Percentiles rank a stretch among this genome's conserved stretches.
Conservation (phyloP, 92 coral and sea anemone genomes). For the Phenganax stokvisi region DNA sequence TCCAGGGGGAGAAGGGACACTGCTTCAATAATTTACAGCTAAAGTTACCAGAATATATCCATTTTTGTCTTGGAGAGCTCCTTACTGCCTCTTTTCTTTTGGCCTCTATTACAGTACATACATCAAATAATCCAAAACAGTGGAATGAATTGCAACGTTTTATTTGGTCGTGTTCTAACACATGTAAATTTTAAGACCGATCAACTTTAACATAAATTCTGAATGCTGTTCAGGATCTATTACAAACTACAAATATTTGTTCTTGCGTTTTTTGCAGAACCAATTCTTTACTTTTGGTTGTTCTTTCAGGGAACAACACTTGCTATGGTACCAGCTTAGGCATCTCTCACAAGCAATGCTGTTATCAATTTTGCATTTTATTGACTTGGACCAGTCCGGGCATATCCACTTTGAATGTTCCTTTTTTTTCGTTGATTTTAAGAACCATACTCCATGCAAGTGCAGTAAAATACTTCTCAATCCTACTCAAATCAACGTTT, state of each 20-base stretch:
- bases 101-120: too few species aligned
- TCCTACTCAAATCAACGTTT: slow-evolving; percentile 18
- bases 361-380: background rate
- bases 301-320: slow-evolving; percentile 44
- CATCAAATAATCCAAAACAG: too few species aligned
- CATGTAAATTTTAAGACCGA: too few species aligned
- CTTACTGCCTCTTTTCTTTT: too few species aligned
- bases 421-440: background rate
- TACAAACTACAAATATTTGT: slow-evolving; percentile 7
- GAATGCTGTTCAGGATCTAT: too few species aligned
- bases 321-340: slow-evolving; percentile 44
- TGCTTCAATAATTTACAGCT: too few species aligned
- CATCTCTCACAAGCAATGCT: slow-evolving; percentile 43
- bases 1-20: too few species aligned
- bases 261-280: slow-evolving; percentile 49
- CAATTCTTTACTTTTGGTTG: slow-evolving; percentile 50
- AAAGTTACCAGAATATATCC: too few species aligned
- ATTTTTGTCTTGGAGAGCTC: too few species aligned
- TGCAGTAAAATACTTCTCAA: slow-evolving; percentile 16
- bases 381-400: background rate
- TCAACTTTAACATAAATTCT: too few species aligned
- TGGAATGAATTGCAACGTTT: too few species aligned
- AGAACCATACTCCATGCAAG: slow-evolving; percentile 20
- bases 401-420: slow-evolving; percentile 12
- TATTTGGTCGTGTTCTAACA: too few species aligned